These are phyloP conservation scores for Premnoplex brunnescens DNA, from an alignment of 2,797 vertebrate species.

Conservation along the genomic window DNA sequence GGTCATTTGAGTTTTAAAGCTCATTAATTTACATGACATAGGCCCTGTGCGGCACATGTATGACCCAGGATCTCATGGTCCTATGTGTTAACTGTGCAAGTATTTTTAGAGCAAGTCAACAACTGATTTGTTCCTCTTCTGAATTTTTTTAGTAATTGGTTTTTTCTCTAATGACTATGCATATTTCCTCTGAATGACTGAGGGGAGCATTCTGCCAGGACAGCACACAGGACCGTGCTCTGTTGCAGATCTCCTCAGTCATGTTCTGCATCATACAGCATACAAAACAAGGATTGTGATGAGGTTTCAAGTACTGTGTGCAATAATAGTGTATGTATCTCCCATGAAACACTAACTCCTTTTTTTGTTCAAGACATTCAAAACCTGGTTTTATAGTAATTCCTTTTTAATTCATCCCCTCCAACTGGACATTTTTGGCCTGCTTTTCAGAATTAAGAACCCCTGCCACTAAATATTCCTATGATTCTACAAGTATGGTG, in stretches of 20 bases:
- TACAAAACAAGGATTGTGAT: background rate
- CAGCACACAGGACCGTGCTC: background rate
- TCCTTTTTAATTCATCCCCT: background rate
- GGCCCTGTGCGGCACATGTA: background rate
- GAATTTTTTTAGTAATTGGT: background rate
- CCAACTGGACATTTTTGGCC: background rate
- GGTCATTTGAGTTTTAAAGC: background rate
- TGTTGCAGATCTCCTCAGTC: background rate
- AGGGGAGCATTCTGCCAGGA: background rate
- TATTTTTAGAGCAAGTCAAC: background rate
- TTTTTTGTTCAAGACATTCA: background rate
- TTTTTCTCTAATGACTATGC: background rate
- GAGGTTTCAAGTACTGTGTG: background rate
- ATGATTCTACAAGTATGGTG: background rate
- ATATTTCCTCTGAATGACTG: background rate
- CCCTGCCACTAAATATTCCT: background rate
- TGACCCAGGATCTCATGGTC: background rate
- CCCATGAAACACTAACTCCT: background rate
- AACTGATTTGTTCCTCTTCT: background rate
- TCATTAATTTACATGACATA: background rate
- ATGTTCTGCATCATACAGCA: background rate
- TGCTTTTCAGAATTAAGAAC: background rate
- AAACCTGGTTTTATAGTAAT: background rate
- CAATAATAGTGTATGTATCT: background rate
- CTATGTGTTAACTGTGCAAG: background rate